Base-by-base conservation (phyloP, 2,888 invertebrate genomes). In the Peribatodes rhomboidaria region DNA sequence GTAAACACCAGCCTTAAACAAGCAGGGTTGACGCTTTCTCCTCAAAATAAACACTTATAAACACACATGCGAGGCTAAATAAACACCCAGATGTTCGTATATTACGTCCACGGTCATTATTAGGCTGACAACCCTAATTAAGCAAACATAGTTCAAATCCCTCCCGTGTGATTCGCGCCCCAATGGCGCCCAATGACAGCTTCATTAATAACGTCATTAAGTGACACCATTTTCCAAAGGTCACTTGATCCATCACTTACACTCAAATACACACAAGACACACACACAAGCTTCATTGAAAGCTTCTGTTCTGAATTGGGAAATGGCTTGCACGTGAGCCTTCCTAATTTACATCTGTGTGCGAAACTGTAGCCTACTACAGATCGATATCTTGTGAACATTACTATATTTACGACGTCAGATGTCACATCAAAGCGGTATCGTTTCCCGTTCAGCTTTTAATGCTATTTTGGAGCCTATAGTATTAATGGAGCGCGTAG, bases 1-100 rank as follows among this genome's bases (percentile, higher is more conserved):
- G 87, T 88, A 88, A 89, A 89, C 89, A 88, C 80, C 78, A 82
- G 82, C 83, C 79, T 67, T 61, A 67, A 67, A 69, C 83, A 73
- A 73, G 70, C 74, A 80, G 86, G 85, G 86, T 78, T 86, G 85
- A 75, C 85, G 73, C 78, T 78, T 77, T 69, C 61, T 58, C 67
- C 60, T 69, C 61, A 62, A 68, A 63, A 69, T 71, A 71, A 69
- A 65, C 75, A 61, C 49, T 60, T 72, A 71, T 71, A 73, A 72
- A 73, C 70, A 72, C 70, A 65, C 55, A 61, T 53, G 61, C 56
- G 52, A 66, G 18, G 58, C 42, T 46, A 69, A 68, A 65, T 60
- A 27, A 61, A 65, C 67, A 39, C 44, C 57, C 60, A 66, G 53
- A 67, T 66, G 64, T 61, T 67, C 63, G 59, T 54, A 54, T 53